Base-by-base conservation (phyloP, 53 echinoderm and acorn worm genomes). In the Paelopatides confundens region DNA sequence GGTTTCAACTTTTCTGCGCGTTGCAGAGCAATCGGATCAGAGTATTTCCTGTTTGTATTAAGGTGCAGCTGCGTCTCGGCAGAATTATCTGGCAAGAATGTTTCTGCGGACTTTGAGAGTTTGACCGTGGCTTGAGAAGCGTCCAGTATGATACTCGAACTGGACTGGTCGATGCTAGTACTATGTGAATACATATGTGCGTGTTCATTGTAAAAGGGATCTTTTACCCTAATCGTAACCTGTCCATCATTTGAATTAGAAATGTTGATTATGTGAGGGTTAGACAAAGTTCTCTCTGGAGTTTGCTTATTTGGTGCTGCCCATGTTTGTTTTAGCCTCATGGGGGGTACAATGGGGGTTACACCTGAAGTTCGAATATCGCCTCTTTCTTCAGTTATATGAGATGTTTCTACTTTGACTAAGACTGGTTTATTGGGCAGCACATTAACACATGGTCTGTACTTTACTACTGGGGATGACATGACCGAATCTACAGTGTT, bases 351-450 rank as follows among this genome's bases (percentile, higher is more conserved):
- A n/a, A n/a, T n/a, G 31, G 31, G 27, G 31, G 21, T 9, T 17
- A 63, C 39, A n/a, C 64, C 23, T 7, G 65, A 29, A 13, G 63
- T 83, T 14, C 84, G 38, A 36, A 35, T 65, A 35, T 83, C 84
- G 15, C 84, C 84, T 29, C 63, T 83, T 4, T 83, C 65, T 2
- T 64, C 63, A 33, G 40, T 24, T 3, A 64, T 26, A 83, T 34
- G 35, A 63, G 84, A 83, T 34, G 65, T 33, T 12, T 83, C 84
- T 14, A 83, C 84, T 43, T 65, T 63, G 12, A 83, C 65, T 43
- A 83, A 35, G 10, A 83, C 65, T 4, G 84, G 84, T 64, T 83
- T 83, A 35, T 65, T 83, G 21, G 84, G 84, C 38, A 83, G 65
- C 23, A 83, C 47, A 37, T 83, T 83, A 18, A 36, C 65, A 38